Percentiles rank a stretch among this genome's conserved stretches.
phyloP scores from a whole-genome alignment of 2,797 vertebrate genomes.

The Lepilemur septentrionalis region DNA sequence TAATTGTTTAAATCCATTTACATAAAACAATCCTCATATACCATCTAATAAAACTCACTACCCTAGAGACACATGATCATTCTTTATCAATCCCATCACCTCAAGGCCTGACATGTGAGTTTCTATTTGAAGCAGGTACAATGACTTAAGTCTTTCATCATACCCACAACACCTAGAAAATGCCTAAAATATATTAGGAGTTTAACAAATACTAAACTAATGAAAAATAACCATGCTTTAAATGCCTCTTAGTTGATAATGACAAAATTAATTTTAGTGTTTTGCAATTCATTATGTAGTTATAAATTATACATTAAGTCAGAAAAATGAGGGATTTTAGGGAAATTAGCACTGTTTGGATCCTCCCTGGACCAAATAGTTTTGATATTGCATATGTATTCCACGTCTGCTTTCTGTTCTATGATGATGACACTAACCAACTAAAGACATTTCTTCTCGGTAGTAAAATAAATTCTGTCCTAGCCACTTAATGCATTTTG shows the following conservation, averaged over 20 bases:
- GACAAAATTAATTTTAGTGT: background rate
- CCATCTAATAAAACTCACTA: background rate
- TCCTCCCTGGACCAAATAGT: accelerated
- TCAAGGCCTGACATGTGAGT: accelerated
- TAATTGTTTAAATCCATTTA: background rate
- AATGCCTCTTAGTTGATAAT: background rate
- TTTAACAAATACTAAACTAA: background rate
- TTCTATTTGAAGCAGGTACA: background rate
- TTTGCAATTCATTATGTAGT: background rate
- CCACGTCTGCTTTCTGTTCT: background rate
- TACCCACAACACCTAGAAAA: background rate
- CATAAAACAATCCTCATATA: background rate
- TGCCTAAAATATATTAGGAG: background rate
- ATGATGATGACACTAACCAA: background rate
- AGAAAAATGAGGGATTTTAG: background rate
- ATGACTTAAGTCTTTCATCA: background rate
- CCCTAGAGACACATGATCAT: background rate
- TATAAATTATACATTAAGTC: background rate
- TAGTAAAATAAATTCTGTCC: background rate
- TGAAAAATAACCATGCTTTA: background rate
- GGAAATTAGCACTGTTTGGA: background rate
- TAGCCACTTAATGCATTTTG: background rate
- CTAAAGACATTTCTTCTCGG: background rate
- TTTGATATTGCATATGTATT: background rate
- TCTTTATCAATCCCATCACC: background rate